Percentiles rank a stretch among this genome's conserved stretches.
These are phyloP conservation scores for Habroteleia sp. DNA, from an alignment of 2,888 invertebrate genomes.

Conservation along the genomic window DNA sequence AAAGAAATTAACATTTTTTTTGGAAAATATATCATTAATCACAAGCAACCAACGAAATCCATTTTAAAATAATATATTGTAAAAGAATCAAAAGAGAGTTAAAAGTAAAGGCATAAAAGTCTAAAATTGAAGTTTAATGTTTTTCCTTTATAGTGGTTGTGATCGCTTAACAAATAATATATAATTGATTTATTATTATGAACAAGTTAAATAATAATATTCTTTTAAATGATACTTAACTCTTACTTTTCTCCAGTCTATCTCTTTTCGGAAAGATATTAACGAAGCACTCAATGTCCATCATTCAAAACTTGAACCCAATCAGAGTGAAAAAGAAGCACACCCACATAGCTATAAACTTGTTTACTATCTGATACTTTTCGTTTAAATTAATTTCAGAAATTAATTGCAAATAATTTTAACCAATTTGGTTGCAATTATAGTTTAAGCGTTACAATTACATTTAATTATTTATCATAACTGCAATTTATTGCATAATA, in stretches of 20 bases:
- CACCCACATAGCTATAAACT: no score
- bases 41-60: neutral
- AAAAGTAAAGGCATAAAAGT: neutral
- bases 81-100: neutral
- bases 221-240: slow-evolving; percentile 1
- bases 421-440: no score
- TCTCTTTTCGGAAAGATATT: slow-evolving; percentile 1
- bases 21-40: neutral
- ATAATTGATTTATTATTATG: slow-evolving; percentile 33
- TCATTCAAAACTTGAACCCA: slow-evolving; percentile 5
- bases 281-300: no score
- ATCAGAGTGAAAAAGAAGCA: no score
- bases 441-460: no score
- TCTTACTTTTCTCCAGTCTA: slow-evolving; percentile 6
- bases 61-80: slow-evolving; percentile 8
- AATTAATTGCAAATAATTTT: no score
- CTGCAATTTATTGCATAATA: neutral
- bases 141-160: neutral
- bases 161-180: slow-evolving; percentile 22
- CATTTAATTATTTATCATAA: neutral
- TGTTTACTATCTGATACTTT: no score
- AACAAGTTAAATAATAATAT: slow-evolving; percentile 10
- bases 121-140: slow-evolving; percentile 1
- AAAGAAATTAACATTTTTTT: no score
- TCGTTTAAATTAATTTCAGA: no score